A percentile compares a stretch with the other conserved stretches of the same genome.
Conservation (phyloP, 1,140 invertebrate species). For the Orius laevigatus region DNA sequence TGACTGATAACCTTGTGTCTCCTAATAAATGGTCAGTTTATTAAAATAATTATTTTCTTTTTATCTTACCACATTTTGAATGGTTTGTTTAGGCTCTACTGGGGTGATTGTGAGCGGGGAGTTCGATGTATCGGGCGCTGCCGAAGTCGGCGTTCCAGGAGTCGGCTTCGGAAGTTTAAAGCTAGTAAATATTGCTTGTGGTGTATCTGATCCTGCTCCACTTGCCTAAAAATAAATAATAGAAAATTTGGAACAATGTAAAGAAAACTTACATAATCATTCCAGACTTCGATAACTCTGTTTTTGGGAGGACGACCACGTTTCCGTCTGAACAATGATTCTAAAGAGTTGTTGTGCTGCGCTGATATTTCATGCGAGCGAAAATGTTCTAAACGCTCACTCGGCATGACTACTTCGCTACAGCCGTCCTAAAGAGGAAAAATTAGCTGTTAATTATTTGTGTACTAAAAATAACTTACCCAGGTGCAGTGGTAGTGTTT, state of each 20-base stretch:
- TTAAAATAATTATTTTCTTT: slow-evolving; percentile 10
- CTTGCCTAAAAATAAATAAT: slow-evolving; percentile 18
- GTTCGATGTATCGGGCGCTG: slow-evolving; percentile 23
- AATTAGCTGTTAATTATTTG: neutral
- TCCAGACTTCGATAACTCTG: slow-evolving; percentile 75
- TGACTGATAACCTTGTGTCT: slow-evolving; percentile 38
- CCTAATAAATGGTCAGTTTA: too few species aligned
- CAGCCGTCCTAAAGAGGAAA: slow-evolving; percentile 57
- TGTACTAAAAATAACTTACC: slow-evolving; percentile 29
- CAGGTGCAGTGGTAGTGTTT: slow-evolving; percentile 79
- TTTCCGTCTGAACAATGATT: slow-evolving; percentile 79
- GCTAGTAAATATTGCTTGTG: slow-evolving; percentile 82
- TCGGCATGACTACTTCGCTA: slow-evolving; percentile 61
- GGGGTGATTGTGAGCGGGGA: slow-evolving; percentile 15
- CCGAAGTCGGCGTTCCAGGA: slow-evolving; percentile 28
- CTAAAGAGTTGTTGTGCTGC: slow-evolving; percentile 51
- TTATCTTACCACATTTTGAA: neutral
- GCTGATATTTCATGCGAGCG: slow-evolving; percentile 60
- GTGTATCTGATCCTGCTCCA: slow-evolving; percentile 40
- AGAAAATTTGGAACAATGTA: neutral
- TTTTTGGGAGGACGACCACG: slow-evolving; percentile 83
- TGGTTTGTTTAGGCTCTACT: slow-evolving; percentile 6
- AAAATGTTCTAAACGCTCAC: slow-evolving; percentile 79
- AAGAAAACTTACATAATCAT: slow-evolving; percentile 46
- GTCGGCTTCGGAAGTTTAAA: slow-evolving; percentile 71